Evolutionary conservation across 1,140 invertebrate genomes (phyloP).

Genomic region (Hyphantria cunea): DNA sequence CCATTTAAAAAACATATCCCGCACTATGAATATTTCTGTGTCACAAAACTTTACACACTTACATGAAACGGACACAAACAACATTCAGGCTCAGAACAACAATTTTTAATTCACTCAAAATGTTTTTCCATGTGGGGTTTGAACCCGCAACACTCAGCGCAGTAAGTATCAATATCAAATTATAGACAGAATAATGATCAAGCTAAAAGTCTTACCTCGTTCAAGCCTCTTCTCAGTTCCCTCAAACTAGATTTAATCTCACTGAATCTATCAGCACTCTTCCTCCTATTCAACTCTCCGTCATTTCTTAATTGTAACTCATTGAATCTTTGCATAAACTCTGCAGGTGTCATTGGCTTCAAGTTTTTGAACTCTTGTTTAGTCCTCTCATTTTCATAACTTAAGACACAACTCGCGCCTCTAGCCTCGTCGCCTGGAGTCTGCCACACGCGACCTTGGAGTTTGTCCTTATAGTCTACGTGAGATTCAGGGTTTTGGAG

Average conservation of each 20-base stretch:
- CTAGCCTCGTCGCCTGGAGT: slow-evolving; percentile 2
- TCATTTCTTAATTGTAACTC: slow-evolving; percentile 43
- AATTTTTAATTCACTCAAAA: no score
- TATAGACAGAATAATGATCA: background rate
- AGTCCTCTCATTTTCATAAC: slow-evolving; percentile 15
- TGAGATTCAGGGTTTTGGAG: slow-evolving; percentile 43
- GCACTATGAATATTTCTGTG: no score
- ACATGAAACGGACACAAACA: no score
- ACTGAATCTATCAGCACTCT: slow-evolving; percentile 47
- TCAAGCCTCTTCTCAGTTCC: slow-evolving; percentile 57
- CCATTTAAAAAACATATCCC: no score
- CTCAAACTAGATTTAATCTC: slow-evolving; percentile 63
- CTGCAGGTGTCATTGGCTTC: slow-evolving; percentile 55
- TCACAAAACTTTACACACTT: no score
- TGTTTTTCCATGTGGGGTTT: no score
- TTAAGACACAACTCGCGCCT: slow-evolving; percentile 19
- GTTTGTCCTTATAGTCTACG: slow-evolving; percentile 41
- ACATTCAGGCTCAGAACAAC: no score
- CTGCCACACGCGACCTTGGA: slow-evolving; percentile 43
- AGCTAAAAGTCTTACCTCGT: slow-evolving; percentile 46
- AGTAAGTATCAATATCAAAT: no score
- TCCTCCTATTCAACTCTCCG: slow-evolving; percentile 14
- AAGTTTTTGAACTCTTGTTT: slow-evolving; percentile 47
- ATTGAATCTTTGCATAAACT: slow-evolving; percentile 57
- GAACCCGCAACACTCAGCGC: no score